These are phyloP conservation scores for Drosophila parthenogenetica DNA, from an alignment of 2,888 invertebrate species.

Conservation along the genomic window DNA sequence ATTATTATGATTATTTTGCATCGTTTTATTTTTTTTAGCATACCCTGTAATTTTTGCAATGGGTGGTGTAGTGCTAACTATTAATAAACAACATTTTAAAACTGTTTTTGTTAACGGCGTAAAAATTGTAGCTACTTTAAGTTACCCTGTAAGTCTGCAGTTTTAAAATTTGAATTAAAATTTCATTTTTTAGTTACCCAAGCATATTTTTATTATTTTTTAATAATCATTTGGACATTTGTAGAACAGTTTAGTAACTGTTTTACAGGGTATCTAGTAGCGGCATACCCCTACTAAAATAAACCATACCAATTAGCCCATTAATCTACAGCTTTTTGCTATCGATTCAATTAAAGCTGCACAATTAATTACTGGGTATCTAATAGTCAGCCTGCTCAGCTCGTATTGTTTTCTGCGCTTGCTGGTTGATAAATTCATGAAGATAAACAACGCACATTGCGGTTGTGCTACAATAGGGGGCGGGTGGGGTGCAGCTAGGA, in stretches of 20 bases:
- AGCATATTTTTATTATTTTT: too few species aligned
- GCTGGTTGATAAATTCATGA: constrained; percentile 58
- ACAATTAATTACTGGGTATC: constrained; percentile 21
- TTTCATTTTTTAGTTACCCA: too few species aligned
- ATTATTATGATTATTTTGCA: constrained; percentile 45
- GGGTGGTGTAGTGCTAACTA: too few species aligned
- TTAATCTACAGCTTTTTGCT: too few species aligned
- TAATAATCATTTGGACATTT: too few species aligned
- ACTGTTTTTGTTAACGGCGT: too few species aligned
- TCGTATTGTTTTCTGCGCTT: constrained; percentile 13
- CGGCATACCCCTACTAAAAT: background rate
- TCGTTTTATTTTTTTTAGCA: background rate
- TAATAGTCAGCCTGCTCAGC: background rate
- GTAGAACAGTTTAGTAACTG: background rate
- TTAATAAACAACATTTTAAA: too few species aligned
- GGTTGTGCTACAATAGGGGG: constrained; percentile 51
- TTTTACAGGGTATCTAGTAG: background rate
- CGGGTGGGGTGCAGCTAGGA: background rate
- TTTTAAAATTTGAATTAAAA: too few species aligned
- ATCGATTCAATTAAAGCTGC: background rate
- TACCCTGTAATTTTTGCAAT: constrained; percentile 9
- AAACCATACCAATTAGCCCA: background rate
- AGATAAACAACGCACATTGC: constrained; percentile 73
- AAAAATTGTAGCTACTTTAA: too few species aligned
- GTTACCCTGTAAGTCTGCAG: too few species aligned